Base-by-base conservation (phyloP, 2,797 vertebrate genomes). In the Gephyroberyx darwinii region DNA sequence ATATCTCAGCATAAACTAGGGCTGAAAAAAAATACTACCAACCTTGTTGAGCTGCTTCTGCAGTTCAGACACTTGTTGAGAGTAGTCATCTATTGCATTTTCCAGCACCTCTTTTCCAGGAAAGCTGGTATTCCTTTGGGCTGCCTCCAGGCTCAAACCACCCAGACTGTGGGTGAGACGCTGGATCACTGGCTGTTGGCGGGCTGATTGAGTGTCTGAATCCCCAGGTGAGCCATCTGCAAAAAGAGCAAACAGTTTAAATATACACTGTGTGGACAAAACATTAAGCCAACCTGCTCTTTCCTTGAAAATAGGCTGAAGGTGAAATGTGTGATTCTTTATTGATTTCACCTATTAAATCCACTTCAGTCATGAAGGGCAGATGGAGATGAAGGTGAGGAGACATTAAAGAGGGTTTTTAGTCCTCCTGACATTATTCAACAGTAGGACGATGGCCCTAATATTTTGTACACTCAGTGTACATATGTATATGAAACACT, bases 31-130 rank as follows among this genome's bases (percentile, higher is more conserved):
- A 19, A 26, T 13, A 35, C 14, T 30, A 88, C 86, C 83, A 55
- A 94, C 93, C 88, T 95, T 73, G 41, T 59, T 87, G 53, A 93
- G 80, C 39, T 75, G 91, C 76, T 74, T 90, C 65, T 94, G 88
- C 22, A 93, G 75, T 72, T 90, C 87, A 80, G 91, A 89, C 67
- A 90, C 75, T 75, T 93, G 91, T 65, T 88, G 86, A 1, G 81
- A 87, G 81, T 87, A 88, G 35, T 92, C 90, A 72, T 93, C 87
- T 43, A 91, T 43, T 69, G 87, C 7, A 31, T 78, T 88, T 71
- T 92, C 89, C 1, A 84, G 16, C 1, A 74, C 75, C 5, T 92
- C 80, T 22, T 84, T 90, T 72, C 71, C 84, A 68, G 82, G 65
- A 65, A 58, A 84, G 48, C 26, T 48, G 50, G 30, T 1, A 5